Base-by-base conservation (phyloP, 2,113 vertebrate genomes). In the Hippocampus mohnikei region DNA sequence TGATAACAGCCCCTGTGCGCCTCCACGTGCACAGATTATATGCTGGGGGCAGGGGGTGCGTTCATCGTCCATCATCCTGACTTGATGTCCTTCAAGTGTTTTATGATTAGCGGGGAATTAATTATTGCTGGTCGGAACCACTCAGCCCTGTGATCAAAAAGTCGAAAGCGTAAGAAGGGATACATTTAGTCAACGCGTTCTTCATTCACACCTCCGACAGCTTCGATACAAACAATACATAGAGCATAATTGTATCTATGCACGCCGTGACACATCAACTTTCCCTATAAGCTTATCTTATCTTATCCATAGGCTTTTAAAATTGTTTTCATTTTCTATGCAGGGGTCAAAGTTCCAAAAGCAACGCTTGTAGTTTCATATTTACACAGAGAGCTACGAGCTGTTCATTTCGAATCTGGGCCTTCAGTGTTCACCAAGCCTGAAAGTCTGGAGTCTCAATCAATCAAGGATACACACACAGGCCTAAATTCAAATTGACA, bases 141-240 rank as follows among this genome's bases (percentile, higher is more conserved):
- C 21, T 85, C 27, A 85, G 71, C 76, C 72, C 40, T 16, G 8
- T 58, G 85, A 84, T 86, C 88, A 88, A 90, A 44, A 50, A 90
- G 89, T 90, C 86, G 86, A 70, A 37, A 70, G 52, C 77, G 66
- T 68, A 18, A 46, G 75, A 37, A 73, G 77, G 52, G 58, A 86
- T 87, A 88, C 69, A 87, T 88, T 33, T 89, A 88, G 90, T 80
- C 70, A 41, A 2, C 10, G 53, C 46, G 73, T n/a, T 62, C 58
- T 23, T 58, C 15, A 69, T 37, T 41, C 20, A 25, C 9, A n/a
- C 13, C 33, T 55, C 20, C 8, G 11, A 13, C 66, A 16, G 20
- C 10, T 62, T 62, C 33, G 33, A 37, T 37, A 61, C 58, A 16
- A 7, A 13, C 15, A 16, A 58, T 27, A 25, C 3, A 58, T 62